Evolutionary conservation across 1,140 invertebrate genomes (phyloP).

Genomic region (Drosophila prosaltans): DNA sequence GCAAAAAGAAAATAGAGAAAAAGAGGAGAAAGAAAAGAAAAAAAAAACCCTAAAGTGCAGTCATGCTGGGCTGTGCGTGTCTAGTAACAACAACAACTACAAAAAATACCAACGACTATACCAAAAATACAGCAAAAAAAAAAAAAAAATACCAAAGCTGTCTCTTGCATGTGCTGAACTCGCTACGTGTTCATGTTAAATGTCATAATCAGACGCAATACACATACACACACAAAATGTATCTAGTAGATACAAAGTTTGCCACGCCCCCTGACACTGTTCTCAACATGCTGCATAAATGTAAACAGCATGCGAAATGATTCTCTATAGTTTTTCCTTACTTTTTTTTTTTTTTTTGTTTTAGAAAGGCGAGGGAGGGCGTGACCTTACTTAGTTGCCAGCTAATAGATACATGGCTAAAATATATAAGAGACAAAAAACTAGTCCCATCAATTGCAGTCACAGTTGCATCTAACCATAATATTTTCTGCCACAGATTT

Average conservation of each 20-base stretch:
- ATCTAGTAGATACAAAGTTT: constrained; percentile 65
- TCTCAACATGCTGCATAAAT: constrained; percentile 53
- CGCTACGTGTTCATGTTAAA: constrained; percentile 78
- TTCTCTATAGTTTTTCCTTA: constrained; percentile 6
- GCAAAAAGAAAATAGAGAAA: constrained; percentile 28
- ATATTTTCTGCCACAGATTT: constrained; percentile 48
- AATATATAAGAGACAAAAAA: constrained; percentile 34
- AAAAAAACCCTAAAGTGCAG: constrained; percentile 12
- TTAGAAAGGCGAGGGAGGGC: constrained; percentile 34
- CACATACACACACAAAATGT: constrained; percentile 30
- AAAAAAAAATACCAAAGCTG: constrained; percentile 57
- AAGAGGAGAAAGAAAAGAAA: background rate
- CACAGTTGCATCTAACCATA: constrained; percentile 37
- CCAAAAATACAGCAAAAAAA: background rate
- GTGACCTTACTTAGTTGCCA: constrained; percentile 57
- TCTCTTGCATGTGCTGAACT: constrained; percentile 68
- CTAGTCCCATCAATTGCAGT: constrained; percentile 53
- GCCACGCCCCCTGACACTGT: constrained; percentile 15
- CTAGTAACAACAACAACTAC: constrained; percentile 34
- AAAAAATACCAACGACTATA: constrained; percentile 37
- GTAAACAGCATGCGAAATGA: constrained; percentile 65
- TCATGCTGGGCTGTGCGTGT: constrained; percentile 54
- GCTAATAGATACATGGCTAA: constrained; percentile 53
- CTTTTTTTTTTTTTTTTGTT: constrained; percentile 10
- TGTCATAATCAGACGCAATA: constrained; percentile 72